Evolutionary conservation across 2,888 invertebrate species (phyloP).

Genomic region (Ischnura elegans): DNA sequence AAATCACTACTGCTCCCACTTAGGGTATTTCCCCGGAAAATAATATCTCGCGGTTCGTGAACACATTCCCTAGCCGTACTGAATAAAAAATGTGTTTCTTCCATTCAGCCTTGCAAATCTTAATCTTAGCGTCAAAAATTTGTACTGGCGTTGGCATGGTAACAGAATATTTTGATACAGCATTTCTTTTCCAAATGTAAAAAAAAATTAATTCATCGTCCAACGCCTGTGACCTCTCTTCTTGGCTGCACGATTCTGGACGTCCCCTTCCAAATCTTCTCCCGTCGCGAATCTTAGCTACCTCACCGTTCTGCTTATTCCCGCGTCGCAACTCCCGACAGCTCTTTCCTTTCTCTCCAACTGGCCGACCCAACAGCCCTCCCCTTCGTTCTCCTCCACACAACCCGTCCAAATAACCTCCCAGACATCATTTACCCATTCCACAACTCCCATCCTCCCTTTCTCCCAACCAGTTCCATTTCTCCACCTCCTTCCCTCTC

Average conservation of each 20-base stretch:
- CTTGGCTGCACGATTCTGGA: neutral
- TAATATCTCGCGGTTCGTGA: too few species aligned
- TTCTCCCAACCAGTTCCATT: too few species aligned
- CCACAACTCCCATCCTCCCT: neutral
- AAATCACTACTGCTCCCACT: too few species aligned
- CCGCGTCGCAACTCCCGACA: slow-evolving; percentile 27
- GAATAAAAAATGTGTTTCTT: too few species aligned
- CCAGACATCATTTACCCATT: neutral
- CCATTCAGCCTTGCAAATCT: too few species aligned
- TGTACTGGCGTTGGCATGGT: too few species aligned
- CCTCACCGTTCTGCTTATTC: neutral
- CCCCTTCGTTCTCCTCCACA: neutral
- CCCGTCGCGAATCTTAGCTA: slow-evolving; percentile 31
- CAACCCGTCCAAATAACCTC: slow-evolving; percentile 31
- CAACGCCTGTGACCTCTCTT: neutral
- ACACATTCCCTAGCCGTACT: too few species aligned
- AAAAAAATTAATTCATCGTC: neutral
- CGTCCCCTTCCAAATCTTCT: neutral
- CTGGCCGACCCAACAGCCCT: neutral
- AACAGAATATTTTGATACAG: too few species aligned
- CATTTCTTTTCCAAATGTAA: too few species aligned
- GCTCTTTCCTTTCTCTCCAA: slow-evolving; percentile 24
- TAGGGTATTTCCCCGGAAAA: too few species aligned
- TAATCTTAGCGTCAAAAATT: too few species aligned
- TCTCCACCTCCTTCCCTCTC: neutral